Evolutionary conservation across 2,888 invertebrate genomes (phyloP).

Genomic region (Azorinus chamasolen): DNA sequence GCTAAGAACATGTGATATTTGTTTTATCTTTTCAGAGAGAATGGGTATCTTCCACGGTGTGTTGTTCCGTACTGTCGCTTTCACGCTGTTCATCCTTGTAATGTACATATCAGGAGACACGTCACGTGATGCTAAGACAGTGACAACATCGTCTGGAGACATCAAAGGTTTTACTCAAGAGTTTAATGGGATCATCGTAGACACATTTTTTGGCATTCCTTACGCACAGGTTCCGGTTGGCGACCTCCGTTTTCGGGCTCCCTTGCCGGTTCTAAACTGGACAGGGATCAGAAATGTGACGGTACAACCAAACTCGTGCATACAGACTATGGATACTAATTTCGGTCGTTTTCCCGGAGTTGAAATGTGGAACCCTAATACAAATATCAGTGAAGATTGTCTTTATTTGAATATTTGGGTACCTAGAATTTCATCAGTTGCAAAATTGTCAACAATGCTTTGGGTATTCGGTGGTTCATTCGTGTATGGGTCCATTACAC

Average conservation of each 20-base stretch:
- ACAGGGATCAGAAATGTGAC: conserved; percentile 94
- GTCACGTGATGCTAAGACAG: too few relatives aligned
- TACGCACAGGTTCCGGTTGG: conserved; percentile 96
- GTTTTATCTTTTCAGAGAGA: too few relatives aligned
- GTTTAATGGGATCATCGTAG: conserved; percentile 87
- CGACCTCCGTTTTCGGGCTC: conserved; percentile 92
- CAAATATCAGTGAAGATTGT: conserved; percentile 97
- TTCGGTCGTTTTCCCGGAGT: conserved; percentile 96
- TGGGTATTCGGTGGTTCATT: conserved; percentile 98
- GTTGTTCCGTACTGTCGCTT: too few relatives aligned
- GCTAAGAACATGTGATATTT: too few relatives aligned
- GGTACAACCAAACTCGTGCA: conserved; percentile 93
- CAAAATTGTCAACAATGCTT: conserved; percentile 88
- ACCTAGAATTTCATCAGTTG: conserved; percentile 87
- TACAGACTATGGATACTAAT: conserved; percentile 94
- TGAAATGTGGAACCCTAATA: conserved; percentile 99
- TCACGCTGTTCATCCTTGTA: too few relatives aligned
- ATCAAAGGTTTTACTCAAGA: conserved; percentile 42
- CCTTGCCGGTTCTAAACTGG: conserved; percentile 95
- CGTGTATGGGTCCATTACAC: conserved; percentile 96
- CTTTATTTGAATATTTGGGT: conserved; percentile 98
- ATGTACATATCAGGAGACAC: too few relatives aligned
- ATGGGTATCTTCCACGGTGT: too few relatives aligned
- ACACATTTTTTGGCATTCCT: conserved; percentile 95
- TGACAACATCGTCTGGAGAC: conserved; percentile 13